Evolutionary conservation across 2,888 invertebrate genomes (phyloP).

Genomic region (Branchipolynoe longqiensis): DNA sequence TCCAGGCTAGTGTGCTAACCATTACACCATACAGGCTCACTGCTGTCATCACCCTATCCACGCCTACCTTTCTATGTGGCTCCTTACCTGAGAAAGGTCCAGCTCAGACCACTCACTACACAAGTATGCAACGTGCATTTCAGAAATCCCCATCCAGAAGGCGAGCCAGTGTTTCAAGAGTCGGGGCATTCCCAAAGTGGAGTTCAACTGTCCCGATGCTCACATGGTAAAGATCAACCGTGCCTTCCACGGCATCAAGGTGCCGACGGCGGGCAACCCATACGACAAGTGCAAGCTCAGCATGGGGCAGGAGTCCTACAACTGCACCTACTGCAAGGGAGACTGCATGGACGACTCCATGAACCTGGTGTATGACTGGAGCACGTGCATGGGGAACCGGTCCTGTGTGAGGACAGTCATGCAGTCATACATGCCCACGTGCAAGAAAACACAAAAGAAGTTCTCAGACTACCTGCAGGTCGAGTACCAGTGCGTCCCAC

Average conservation of each 20-base stretch:
- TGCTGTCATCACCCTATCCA: too few species aligned
- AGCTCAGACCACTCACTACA: too few species aligned
- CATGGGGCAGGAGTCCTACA: constrained; percentile 28
- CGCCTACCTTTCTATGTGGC: too few species aligned
- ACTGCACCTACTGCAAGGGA: constrained; percentile 66
- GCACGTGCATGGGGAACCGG: constrained; percentile 67
- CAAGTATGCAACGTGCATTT: too few species aligned
- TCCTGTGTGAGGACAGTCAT: constrained; percentile 66
- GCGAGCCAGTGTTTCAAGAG: constrained; percentile 68
- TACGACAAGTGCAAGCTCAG: constrained; percentile 13
- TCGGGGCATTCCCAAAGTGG: constrained; percentile 65
- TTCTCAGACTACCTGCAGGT: constrained; percentile 68
- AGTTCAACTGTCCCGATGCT: constrained; percentile 59
- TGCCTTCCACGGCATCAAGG: constrained; percentile 67
- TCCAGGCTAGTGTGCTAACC: too few species aligned
- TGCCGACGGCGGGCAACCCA: background rate
- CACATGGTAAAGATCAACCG: constrained; percentile 63
- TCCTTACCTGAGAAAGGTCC: too few species aligned
- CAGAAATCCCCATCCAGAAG: constrained; percentile 54
- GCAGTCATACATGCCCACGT: constrained; percentile 67
- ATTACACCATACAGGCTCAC: too few species aligned
- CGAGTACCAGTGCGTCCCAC: constrained; percentile 67
- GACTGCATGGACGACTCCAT: constrained; percentile 67
- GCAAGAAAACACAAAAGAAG: constrained; percentile 64
- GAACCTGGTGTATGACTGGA: constrained; percentile 68